Base-by-base conservation (phyloP, 30 jellyfish, hydroid and myxozoan species). In the Catostylus mosaicus region DNA sequence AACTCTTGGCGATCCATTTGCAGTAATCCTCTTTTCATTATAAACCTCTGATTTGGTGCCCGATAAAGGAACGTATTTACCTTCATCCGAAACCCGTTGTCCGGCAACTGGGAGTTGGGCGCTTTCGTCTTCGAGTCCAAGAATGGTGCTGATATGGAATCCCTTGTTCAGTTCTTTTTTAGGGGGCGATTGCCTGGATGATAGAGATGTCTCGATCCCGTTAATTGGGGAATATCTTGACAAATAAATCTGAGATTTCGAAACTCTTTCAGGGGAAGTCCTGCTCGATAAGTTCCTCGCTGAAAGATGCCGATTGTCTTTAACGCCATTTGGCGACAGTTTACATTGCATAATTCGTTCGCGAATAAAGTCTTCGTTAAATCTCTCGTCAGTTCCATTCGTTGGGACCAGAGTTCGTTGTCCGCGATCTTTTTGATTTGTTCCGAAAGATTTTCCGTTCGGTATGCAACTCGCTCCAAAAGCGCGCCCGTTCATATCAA, bases 61-160 rank as follows among this genome's bases (percentile, higher is more conserved):
- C 36, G 12, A 16, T 20, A 3, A 61, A 19, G 56, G 4, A 30
- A 30, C 61, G 18, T 14, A 9, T n/a, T 24, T 74, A 57, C 74
- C 12, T 60, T 24, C 30, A n/a, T n/a, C n/a, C n/a, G n/a, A n/a
- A n/a, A n/a, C 56, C 20, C 38, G 79, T 62, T 23, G 73, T 24
- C 72, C 89, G n/a, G 80, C 72, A 34, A 63, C 89, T 33, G 29
- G 50, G 24, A 27, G 70, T 10, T 48, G 26, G 18, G 67, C 22
- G 26, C 31, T 43, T 11, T 84, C 85, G 27, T 88, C 96, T 2
- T 88, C 81, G 88, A 78, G 74, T 23, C 96, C 96, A 27, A 88
- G 92, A 45, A 88, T 88, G 1, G 89, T 65, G 71, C 96, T 88
- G 61, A 88, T 88, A 59, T 88, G 73, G 37, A 88, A 88, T 14